Conservation (phyloP, 2,888 invertebrate genomes). For the Leptogaster cylindrica region DNA sequence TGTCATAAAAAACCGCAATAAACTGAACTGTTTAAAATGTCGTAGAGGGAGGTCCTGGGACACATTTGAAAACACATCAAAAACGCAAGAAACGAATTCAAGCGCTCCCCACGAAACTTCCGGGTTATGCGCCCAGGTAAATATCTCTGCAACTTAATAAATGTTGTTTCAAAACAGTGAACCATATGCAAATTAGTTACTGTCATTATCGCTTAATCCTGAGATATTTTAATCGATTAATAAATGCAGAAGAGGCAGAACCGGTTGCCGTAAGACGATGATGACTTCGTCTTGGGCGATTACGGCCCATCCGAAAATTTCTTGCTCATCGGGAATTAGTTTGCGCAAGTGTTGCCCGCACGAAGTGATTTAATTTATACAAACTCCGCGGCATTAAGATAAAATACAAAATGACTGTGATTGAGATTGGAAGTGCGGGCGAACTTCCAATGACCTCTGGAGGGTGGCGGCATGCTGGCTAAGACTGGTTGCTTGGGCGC, state of each 20-base stretch:
- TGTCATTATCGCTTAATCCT: slow-evolving; percentile 39
- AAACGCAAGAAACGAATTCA: slow-evolving; percentile 9
- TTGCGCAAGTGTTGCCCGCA: slow-evolving; percentile 13
- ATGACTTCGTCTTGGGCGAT: slow-evolving; percentile 16
- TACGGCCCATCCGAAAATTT: slow-evolving; percentile 18
- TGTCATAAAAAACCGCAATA: slow-evolving; percentile 3
- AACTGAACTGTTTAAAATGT: too few species aligned
- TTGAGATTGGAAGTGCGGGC: not conserved
- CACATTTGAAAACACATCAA: too few species aligned
- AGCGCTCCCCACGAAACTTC: slow-evolving; percentile 20
- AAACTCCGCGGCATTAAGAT: slow-evolving; percentile 16
- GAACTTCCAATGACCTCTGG: slow-evolving; percentile 6
- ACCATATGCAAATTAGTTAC: slow-evolving; percentile 40
- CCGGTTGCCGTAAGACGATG: slow-evolving; percentile 25
- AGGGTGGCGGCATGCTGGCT: slow-evolving; percentile 34
- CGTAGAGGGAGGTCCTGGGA: too few species aligned
- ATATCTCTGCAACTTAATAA: not conserved
- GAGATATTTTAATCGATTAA: slow-evolving; percentile 42
- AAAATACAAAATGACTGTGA: slow-evolving; percentile 12
- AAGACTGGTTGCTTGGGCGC: slow-evolving; percentile 18
- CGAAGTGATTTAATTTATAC: slow-evolving; percentile 27
- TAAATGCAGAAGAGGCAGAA: slow-evolving; percentile 35
- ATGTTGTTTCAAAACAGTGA: slow-evolving; percentile 23
- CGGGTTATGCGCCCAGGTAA: slow-evolving; percentile 2
- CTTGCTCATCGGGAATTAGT: not conserved